Conservation (phyloP, 2,113 vertebrate species). For the Amblyornis subalaris region DNA sequence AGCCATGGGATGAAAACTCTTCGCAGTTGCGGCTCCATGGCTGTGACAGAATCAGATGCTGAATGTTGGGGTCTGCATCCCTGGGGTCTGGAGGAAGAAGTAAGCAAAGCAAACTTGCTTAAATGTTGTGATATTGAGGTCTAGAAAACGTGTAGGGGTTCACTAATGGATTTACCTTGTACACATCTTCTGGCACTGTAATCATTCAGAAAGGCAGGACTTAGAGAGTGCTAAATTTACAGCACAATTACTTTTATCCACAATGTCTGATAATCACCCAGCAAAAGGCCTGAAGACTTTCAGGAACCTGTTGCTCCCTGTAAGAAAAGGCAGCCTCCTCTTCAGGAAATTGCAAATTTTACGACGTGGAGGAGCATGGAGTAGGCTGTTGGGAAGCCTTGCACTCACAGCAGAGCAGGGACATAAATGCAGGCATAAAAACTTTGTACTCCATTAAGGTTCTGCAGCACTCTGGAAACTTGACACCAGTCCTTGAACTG, state of each 20-base stretch:
- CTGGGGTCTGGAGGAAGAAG: background rate
- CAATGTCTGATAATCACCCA: background rate
- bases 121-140: background rate
- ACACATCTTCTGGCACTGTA: background rate
- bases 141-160: background rate
- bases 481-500: conserved; percentile 39
- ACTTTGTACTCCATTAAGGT: conserved; percentile 49
- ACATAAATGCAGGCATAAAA: conserved; percentile 20
- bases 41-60: background rate
- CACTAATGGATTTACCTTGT: background rate
- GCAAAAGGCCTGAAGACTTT: background rate
- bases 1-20: background rate
- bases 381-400: background rate
- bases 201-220: background rate
- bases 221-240: background rate
- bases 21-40: background rate
- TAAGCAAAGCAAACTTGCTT: background rate
- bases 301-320: background rate
- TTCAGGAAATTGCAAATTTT: conserved; percentile 61
- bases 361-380: background rate
- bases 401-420: background rate
- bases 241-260: background rate
- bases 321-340: conserved; percentile 14
- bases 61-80: background rate
- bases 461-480: conserved; percentile 37